A percentile compares a stretch with the other conserved stretches of the same genome.
Evolutionary conservation across 2,113 vertebrate genomes (phyloP).

Genomic region (Pachycephala philippinensis): DNA sequence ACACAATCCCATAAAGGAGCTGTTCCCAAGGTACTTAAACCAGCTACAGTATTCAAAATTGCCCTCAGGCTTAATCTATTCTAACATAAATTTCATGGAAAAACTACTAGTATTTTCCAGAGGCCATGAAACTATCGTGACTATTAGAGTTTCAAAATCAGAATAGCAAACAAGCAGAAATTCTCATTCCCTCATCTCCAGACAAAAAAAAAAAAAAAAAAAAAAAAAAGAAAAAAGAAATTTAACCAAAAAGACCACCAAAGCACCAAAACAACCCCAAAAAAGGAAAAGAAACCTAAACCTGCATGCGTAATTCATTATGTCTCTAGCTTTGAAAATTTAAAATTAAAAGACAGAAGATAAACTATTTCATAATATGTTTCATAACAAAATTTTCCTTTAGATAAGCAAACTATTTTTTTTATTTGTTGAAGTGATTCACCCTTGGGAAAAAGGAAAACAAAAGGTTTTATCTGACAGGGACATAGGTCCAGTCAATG

Average conservation of each 20-base stretch:
- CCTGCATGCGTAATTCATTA: neutral
- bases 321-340: neutral
- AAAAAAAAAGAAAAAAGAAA: neutral
- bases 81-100: neutral
- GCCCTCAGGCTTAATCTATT: neutral
- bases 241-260: too few relatives aligned
- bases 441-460: neutral
- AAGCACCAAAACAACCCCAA: neutral
- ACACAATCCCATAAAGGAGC: neutral
- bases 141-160: neutral
- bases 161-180: neutral
- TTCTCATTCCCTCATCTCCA: neutral
- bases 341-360: neutral
- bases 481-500: accelerated
- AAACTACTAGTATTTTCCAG: neutral
- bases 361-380: neutral
- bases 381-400: neutral
- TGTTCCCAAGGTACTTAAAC: neutral
- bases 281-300: neutral
- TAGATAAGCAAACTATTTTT: neutral
- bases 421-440: neutral
- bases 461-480: neutral
- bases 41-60: neutral
- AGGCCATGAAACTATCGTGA: neutral
- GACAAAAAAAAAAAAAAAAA: accelerated